phyloP scores from a whole-genome alignment of 2,797 vertebrate species.

The Nasua narica region DNA sequence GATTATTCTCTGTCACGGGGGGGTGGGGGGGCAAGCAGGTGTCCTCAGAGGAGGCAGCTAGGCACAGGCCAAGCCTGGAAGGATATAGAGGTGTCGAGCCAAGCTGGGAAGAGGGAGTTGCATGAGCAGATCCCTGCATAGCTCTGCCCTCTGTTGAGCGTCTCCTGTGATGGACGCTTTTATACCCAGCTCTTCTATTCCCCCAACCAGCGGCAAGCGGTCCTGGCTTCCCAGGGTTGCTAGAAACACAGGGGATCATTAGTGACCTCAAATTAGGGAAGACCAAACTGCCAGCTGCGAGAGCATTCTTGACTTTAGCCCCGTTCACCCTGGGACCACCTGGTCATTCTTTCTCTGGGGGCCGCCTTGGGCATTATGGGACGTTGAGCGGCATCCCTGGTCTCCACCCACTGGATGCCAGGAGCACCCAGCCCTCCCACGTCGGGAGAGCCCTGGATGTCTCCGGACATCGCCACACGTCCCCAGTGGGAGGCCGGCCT shows the following conservation, averaged over 20 bases:
- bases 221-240: neutral
- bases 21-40: neutral
- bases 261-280: neutral
- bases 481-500: neutral
- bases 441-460: neutral
- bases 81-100: neutral
- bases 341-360: neutral
- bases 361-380: neutral
- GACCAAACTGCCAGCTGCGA: neutral
- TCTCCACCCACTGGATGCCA: neutral
- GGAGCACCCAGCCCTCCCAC: neutral
- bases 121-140: neutral
- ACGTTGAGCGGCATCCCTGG: neutral
- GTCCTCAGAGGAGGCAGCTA: neutral
- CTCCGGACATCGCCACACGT: neutral
- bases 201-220: neutral
- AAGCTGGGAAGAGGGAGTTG: neutral
- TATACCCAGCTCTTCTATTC: neutral
- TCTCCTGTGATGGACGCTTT: neutral
- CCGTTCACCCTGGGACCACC: neutral
- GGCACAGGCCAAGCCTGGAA: neutral
- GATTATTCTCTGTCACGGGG: neutral
- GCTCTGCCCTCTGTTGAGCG: neutral
- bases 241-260: neutral
- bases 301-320: neutral